A percentile compares a stretch with the other conserved stretches of the same genome.
Conservation (phyloP, 2,113 vertebrate species). For the Vidua chalybeata region DNA sequence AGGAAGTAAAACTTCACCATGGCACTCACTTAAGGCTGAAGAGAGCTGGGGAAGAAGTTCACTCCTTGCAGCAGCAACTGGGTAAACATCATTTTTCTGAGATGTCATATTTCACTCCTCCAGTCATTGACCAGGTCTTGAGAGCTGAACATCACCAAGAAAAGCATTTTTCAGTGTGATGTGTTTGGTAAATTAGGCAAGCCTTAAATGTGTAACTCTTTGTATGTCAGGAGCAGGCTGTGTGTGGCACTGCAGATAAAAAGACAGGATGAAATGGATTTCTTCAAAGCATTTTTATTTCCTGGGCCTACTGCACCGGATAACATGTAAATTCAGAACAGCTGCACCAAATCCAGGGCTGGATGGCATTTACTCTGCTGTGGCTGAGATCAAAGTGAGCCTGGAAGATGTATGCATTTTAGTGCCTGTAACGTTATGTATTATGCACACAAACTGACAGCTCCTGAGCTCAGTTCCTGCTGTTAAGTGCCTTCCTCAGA, state of each 20-base stretch:
- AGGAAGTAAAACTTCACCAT: background rate
- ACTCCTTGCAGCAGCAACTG: background rate
- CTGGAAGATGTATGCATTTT: background rate
- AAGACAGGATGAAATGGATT: background rate
- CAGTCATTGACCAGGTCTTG: background rate
- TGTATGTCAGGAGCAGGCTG: background rate
- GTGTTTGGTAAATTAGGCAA: background rate
- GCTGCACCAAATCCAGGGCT: background rate
- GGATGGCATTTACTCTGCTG: background rate
- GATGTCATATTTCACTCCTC: background rate
- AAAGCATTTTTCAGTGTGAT: background rate
- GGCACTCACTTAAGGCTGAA: background rate
- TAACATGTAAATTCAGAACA: background rate
- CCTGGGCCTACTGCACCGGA: background rate
- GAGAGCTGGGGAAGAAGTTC: background rate
- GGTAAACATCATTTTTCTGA: background rate
- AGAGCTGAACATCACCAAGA: background rate
- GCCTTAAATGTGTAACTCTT: background rate
- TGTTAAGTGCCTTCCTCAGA: constrained; percentile 56
- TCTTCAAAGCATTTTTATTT: background rate
- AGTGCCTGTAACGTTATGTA: constrained; percentile 26
- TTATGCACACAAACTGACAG: constrained; percentile 42
- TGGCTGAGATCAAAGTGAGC: background rate
- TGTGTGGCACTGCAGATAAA: background rate
- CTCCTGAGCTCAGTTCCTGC: constrained; percentile 48